phyloP scores from a whole-genome alignment of 2,888 invertebrate genomes.

The Melanophora roralis region DNA sequence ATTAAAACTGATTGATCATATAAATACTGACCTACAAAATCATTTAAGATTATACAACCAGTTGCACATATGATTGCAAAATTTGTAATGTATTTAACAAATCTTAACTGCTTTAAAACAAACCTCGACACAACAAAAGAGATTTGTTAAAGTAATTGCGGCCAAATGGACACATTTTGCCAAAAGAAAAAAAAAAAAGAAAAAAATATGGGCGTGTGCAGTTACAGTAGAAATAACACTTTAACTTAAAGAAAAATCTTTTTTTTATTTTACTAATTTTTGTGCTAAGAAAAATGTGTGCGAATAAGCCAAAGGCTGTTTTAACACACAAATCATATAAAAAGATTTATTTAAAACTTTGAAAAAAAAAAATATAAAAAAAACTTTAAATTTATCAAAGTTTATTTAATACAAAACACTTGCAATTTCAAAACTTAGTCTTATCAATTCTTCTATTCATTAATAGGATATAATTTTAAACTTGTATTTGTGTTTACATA shows the following conservation, averaged over 20 bases:
- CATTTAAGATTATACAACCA: slow-evolving; percentile 54
- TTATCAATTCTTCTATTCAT: background rate
- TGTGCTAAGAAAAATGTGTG: slow-evolving; percentile 30
- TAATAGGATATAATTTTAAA: too few relatives aligned
- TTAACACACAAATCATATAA: slow-evolving; percentile 52
- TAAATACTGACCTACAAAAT: slow-evolving; percentile 57
- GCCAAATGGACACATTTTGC: background rate
- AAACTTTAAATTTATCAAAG: slow-evolving; percentile 33
- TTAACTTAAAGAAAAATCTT: slow-evolving; percentile 8
- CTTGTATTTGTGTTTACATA: background rate
- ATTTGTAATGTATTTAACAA: slow-evolving; percentile 38
- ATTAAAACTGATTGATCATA: slow-evolving; percentile 42
- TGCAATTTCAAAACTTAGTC: slow-evolving; percentile 26
- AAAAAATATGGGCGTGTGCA: slow-evolving; percentile 55
- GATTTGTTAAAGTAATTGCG: slow-evolving; percentile 8
- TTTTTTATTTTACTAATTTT: background rate
- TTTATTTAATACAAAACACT: slow-evolving; percentile 46
- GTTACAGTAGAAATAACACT: slow-evolving; percentile 51
- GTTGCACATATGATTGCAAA: slow-evolving; percentile 59
- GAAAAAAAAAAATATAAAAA: slow-evolving; percentile 20
- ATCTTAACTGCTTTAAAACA: slow-evolving; percentile 35
- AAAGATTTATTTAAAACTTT: slow-evolving; percentile 40
- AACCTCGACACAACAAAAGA: slow-evolving; percentile 32
- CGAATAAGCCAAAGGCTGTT: slow-evolving; percentile 60
- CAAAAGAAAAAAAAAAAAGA: slow-evolving; percentile 17